Evolutionary conservation across 2,888 invertebrate genomes (phyloP), one percentile per base, ranked within the genome.

Genomic region (Abrostola triplasia): DNA sequence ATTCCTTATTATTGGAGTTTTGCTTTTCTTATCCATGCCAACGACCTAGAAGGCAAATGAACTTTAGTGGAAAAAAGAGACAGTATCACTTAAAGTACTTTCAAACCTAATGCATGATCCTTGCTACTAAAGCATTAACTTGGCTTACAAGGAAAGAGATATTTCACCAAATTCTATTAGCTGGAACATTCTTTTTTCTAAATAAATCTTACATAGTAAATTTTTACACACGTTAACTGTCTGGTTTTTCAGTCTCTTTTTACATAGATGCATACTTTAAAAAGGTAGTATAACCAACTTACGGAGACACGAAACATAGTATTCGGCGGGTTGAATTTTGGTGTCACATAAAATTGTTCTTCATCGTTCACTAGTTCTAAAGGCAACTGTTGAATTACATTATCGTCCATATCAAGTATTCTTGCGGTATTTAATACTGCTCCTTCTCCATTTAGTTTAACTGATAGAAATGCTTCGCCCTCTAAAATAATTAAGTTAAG

Each of bases 271-370:
- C 9, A 1, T 40, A 9, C 10, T 40, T 40, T 40, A 40, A 9
- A 9, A 7, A 7, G 7, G 1, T 5, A 40, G 5, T 40, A 9
- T 40, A 5, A 40, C 0, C 10, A 9, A 81, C 87, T 85, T 76
- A 90, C 92, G 49, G 76, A 79, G 50, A 92, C 79, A 76, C 77
- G 83, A 59, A 92, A 92, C 55, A 76, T 70, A 0, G 67, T 66
- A 35, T 35, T 38, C 1, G 90, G 91, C 0, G 87, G 75, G 10
- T 73, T 41, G 41, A 87, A 79, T 4, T 71, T 56, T 0, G 79
- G 64, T 0, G 89, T 84, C 0, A 79, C 40, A 60, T 90, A 92
- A n/a, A 88, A 79, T 38, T 88, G 79, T 4, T 79, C 58, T 24
- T 76, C 59, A 11, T 81, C 63, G 37, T 87, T 64, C 0, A 82